These are phyloP conservation scores for Casuarius casuarius DNA, from an alignment of 2,113 vertebrate genomes.

Conservation along the genomic window DNA sequence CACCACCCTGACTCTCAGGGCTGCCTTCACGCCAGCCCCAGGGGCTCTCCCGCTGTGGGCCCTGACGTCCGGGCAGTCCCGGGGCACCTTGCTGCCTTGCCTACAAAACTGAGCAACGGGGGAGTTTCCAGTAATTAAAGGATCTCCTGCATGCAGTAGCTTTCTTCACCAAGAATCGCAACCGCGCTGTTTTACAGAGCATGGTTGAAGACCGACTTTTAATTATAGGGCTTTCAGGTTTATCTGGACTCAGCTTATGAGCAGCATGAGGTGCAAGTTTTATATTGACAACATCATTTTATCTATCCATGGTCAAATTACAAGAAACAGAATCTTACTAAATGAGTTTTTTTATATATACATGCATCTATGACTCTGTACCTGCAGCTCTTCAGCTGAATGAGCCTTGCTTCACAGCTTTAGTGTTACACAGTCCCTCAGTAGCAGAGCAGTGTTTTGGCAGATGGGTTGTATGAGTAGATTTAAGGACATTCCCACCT, in stretches of 20 bases:
- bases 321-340: background rate
- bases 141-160: fast-evolving
- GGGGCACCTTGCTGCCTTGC: background rate
- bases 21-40: fast-evolving
- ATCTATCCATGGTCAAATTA: fast-evolving
- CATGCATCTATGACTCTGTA: background rate
- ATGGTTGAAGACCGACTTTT: background rate
- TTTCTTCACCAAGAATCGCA: background rate
- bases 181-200: background rate
- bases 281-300: fast-evolving
- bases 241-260: background rate
- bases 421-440: background rate
- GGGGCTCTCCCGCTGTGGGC: background rate
- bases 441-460: background rate
- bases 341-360: no score
- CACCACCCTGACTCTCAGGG: fast-evolving
- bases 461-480: background rate
- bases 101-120: background rate
- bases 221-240: background rate
- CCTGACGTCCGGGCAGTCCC: no score
- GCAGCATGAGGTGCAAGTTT: fast-evolving
- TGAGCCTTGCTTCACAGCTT: background rate
- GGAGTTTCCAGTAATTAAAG: background rate
- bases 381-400: background rate
- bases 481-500: background rate